phyloP scores from a whole-genome alignment of 2,888 invertebrate genomes.

The Drosophila flavopinicola region DNA sequence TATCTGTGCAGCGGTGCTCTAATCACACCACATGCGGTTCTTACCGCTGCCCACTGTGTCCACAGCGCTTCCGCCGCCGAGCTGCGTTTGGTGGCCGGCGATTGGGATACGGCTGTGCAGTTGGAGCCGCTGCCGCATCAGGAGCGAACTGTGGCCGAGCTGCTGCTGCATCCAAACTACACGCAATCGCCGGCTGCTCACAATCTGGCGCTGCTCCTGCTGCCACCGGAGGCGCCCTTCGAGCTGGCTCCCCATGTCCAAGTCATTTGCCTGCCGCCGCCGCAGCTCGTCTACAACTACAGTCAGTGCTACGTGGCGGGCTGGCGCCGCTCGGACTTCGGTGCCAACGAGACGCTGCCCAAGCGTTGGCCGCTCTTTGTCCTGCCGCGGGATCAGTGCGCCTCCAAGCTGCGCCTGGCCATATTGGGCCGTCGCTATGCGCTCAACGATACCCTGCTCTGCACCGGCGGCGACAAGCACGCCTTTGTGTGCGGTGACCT shows the following conservation, averaged over 20 bases:
- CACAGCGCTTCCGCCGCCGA: background rate
- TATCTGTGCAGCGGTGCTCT: conserved; percentile 63
- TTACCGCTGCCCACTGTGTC: conserved; percentile 60
- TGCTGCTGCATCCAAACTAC: conserved; percentile 56
- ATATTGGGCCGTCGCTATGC: conserved; percentile 51
- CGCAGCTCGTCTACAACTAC: conserved; percentile 47
- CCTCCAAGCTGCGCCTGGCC: conserved; percentile 50
- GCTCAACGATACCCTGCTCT: conserved; percentile 53
- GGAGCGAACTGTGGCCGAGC: conserved; percentile 36
- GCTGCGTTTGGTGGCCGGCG: conserved; percentile 56
- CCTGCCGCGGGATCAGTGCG: conserved; percentile 61
- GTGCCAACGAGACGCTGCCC: conserved; percentile 35
- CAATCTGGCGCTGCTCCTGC: conserved; percentile 54
- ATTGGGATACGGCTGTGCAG: conserved; percentile 63
- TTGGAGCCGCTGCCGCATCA: conserved; percentile 54
- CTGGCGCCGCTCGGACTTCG: conserved; percentile 45
- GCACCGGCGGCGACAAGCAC: conserved; percentile 63
- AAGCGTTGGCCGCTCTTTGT: conserved; percentile 53
- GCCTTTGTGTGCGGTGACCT: conserved; percentile 49
- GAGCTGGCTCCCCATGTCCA: conserved; percentile 46
- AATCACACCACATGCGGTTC: conserved; percentile 47
- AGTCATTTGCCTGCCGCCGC: conserved; percentile 57
- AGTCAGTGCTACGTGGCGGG: conserved; percentile 65
- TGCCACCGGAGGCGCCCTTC: conserved; percentile 33
- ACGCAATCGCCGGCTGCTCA: conserved; percentile 47